phyloP scores from a whole-genome alignment of 2,113 vertebrate species.

The Anas platyrhynchos region DNA sequence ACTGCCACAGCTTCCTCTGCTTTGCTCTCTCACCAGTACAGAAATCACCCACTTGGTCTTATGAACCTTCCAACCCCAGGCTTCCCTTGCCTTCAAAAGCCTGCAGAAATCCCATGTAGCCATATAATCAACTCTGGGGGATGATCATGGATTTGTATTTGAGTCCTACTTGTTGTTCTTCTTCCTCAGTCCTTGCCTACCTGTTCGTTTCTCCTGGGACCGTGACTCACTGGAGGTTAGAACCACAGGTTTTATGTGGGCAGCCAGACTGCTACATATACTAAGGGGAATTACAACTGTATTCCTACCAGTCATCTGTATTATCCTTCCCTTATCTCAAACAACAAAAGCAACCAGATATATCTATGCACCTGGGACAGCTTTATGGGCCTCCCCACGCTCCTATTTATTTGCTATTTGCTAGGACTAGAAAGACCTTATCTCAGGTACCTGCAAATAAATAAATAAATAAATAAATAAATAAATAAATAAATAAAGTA shows the following conservation, averaged over 20 bases:
- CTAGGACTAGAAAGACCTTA: not conserved
- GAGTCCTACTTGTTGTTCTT: not conserved
- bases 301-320: not conserved
- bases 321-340: not conserved
- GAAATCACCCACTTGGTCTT: too few species aligned
- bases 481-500: too few species aligned
- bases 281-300: not conserved
- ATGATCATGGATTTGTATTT: not conserved
- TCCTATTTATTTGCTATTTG: not conserved
- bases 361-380: accelerated
- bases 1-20: not conserved
- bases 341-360: not conserved
- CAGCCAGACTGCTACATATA: not conserved
- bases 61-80: not conserved
- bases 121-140: not conserved
- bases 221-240: not conserved
- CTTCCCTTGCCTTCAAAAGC: not conserved
- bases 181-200: not conserved
- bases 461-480: not conserved
- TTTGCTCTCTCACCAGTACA: not conserved
- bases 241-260: accelerated
- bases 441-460: not conserved
- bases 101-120: not conserved
- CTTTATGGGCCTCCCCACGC: not conserved
- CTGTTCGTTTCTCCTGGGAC: not conserved